phyloP scores from a whole-genome alignment of 2,888 invertebrate genomes.

The Brenthis daphne region DNA sequence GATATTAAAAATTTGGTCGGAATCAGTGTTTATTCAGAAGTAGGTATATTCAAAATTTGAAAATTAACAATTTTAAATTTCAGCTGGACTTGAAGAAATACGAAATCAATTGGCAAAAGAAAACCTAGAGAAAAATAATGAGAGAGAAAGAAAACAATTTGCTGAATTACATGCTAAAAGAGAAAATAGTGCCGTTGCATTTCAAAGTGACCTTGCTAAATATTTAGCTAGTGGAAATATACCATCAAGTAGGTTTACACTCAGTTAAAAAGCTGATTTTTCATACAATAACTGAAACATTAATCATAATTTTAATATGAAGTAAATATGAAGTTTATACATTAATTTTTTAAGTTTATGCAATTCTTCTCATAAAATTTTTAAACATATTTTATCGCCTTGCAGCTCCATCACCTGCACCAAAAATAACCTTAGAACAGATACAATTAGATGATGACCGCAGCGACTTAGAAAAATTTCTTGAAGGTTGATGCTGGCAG shows the following conservation, averaged over 20 bases:
- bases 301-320: too few relatives aligned
- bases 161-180: conserved; percentile 63
- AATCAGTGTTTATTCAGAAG: too few relatives aligned
- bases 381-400: conserved; percentile 30
- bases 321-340: background rate
- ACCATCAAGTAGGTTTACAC: conserved; percentile 51
- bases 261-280: background rate
- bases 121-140: conserved; percentile 55
- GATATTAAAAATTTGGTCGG: too few relatives aligned
- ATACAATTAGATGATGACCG: conserved; percentile 68
- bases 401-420: conserved; percentile 55
- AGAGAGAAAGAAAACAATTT: conserved; percentile 61
- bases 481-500: conserved; percentile 62
- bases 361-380: background rate
- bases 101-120: conserved; percentile 62
- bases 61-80: conserved; percentile 38
- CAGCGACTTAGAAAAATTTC: conserved; percentile 67
- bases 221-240: conserved; percentile 63
- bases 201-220: conserved; percentile 68
- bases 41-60: too few relatives aligned
- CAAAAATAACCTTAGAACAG: conserved; percentile 66
- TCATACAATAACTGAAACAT: too few relatives aligned
- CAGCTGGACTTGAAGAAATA: conserved; percentile 66
- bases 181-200: conserved; percentile 65
- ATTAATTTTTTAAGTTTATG: background rate